Evolutionary conservation across 2,888 invertebrate species (phyloP), one percentile per base, ranked within the genome.

Genomic region (Seladonia tumulorum): DNA sequence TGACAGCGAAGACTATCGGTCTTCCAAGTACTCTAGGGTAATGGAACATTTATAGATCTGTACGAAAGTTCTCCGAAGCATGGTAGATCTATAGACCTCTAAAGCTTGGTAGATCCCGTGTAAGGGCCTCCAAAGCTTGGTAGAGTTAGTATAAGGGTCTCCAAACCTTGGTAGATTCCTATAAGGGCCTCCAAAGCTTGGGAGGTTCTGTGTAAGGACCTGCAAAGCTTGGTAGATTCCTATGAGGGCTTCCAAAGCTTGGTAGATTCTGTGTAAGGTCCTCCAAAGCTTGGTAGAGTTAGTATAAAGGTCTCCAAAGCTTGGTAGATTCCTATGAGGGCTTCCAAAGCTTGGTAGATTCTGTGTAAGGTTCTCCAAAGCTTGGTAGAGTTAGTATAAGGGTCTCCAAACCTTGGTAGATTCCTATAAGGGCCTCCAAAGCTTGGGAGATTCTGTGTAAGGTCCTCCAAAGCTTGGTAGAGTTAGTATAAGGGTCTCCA

Each of bases 401-500:
- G n/a, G n/a, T n/a, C n/a, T 14, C 3, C 14, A 42, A 42, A 49
- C 0, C 49, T 49, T 53, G 22, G 7, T 22, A 12, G 7, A 53
- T 5, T 7, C 18, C 1, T 2, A 12, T 45, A 12, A 47, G 0
- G 14, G 60, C 25, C 29, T 14, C 10, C 10, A 25, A 25, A n/a
- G 2, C 25, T 60, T 25, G 60, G 3, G 25, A 25, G 25, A 60
- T 25, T 1, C 10, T 3, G 3, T 35, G 0, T 47, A 5, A 47
- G 16, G 16, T 4, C 16, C 16, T 47, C 16, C 16, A 47, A 47
- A 47, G 47, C 16, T 47, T 47, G 47, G 2, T n/a, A n/a, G 57
- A 12, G 0, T 0, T 8, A 3, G 18, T 18, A n/a, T 8, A 8
- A 22, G 10, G n/a, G 18, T 10, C 10, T n/a, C 3, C n/a, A 57